Evolutionary conservation across 1,140 invertebrate species (phyloP).

Genomic region (Magallana ariakensis): DNA sequence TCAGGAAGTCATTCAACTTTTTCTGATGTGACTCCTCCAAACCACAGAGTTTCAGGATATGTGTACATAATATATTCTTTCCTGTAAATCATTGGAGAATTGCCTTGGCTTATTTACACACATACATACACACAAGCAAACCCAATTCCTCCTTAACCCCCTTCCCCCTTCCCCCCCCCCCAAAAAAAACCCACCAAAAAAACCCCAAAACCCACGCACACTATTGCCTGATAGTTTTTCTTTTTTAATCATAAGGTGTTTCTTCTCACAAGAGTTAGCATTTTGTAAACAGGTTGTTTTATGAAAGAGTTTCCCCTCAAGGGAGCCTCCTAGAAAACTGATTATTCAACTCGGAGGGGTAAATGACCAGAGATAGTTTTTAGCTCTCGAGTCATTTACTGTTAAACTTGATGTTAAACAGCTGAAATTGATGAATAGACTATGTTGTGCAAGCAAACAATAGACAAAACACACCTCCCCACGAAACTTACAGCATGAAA

Average conservation of each 20-base stretch:
- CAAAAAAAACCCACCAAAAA: not conserved
- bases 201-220: too few species aligned
- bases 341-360: slow-evolving; percentile 30
- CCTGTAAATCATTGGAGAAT: not conserved
- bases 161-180: too few species aligned
- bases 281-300: not conserved
- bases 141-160: too few species aligned
- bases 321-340: not conserved
- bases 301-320: not conserved
- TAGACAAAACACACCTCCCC: slow-evolving; percentile 4
- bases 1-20: slow-evolving; percentile 18
- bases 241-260: not conserved
- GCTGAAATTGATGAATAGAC: slow-evolving; percentile 34
- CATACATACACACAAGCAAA: too few species aligned
- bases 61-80: not conserved
- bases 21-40: slow-evolving; percentile 19
- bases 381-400: slow-evolving; percentile 27
- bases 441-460: slow-evolving; percentile 34
- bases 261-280: not conserved
- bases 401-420: slow-evolving; percentile 37
- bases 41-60: slow-evolving; percentile 9
- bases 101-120: not conserved
- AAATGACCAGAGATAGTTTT: slow-evolving; percentile 36
- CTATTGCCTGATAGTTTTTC: not conserved
- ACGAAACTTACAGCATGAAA: slow-evolving; percentile 27